Base-by-base conservation (phyloP, 2,888 invertebrate species). In the Dioctria rufipes region DNA sequence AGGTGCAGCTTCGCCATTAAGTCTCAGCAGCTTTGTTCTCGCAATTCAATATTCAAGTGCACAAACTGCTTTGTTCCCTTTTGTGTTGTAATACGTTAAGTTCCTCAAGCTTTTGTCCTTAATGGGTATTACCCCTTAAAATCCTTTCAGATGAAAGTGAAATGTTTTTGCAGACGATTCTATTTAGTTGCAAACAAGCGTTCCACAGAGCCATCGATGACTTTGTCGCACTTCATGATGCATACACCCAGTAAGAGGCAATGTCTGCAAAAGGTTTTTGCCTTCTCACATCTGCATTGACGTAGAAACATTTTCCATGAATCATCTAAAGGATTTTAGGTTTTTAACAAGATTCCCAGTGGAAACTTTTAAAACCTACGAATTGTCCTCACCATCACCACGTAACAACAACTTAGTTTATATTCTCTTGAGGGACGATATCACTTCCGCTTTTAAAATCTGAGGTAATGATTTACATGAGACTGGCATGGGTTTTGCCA, bases 41-140 rank as follows among this genome's bases (percentile, higher is more conserved):
- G 25, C 60, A 54, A 73, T 73, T 58, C 60, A 58, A 73, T 58
- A 60, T 73, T 73, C 73, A 73, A 73, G 58, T 73, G 73, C 73
- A 73, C 73, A 73, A 73, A 60, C 73, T 73, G 73, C 73, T 73
- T 73, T 73, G 60, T 73, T 13, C 73, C 51, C 73, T 73, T 73
- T 73, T 73, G 73, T 40, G n/a, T 40, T 73, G 42, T 58, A 73
- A 73, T 58, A 73, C 73, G 73, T 73, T 73, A 73, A 73, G 73
- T 73, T 73, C 58, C 58, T 42, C 51, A 60, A 58, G 60, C 73
- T 54, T 58, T 40, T 39, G 73, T 73, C 43, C 73, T 73, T 73
- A 58, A 73, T 58, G 73, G 73, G 73, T 73, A 73, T 73, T 73
- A 73, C 73, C 73, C 58, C 73, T 73, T 60, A 58, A 73, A 73